Conservation (phyloP, 1,140 invertebrate species). For the Cheumatopsyche charites region DNA sequence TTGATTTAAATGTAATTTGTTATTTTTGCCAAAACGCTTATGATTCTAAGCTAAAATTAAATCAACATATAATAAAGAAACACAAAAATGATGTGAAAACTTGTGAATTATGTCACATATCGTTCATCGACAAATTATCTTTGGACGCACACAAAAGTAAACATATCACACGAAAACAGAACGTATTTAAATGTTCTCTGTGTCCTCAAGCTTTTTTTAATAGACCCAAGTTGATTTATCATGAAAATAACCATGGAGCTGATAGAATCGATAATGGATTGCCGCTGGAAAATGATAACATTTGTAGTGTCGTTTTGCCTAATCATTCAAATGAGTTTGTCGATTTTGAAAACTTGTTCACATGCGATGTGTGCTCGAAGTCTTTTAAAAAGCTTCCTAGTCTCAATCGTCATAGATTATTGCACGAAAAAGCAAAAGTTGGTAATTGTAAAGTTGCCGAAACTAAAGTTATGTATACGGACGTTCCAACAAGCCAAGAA, state of each 20-base stretch:
- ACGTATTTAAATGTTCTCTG: slow-evolving; percentile 25
- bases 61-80: slow-evolving; percentile 13
- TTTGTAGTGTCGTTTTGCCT: slow-evolving; percentile 21
- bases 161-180: slow-evolving; percentile 22
- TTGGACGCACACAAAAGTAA: slow-evolving; percentile 11
- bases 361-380: slow-evolving; percentile 26
- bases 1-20: background rate
- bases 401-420: slow-evolving; percentile 9
- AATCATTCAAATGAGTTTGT: slow-evolving; percentile 13
- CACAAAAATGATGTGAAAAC: slow-evolving; percentile 19
- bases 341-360: slow-evolving; percentile 22
- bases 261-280: slow-evolving; percentile 19
- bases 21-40: slow-evolving; percentile 16
- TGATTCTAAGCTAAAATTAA: background rate
- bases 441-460: background rate
- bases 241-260: slow-evolving; percentile 19
- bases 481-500: background rate
- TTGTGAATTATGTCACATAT: slow-evolving; percentile 16
- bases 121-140: background rate
- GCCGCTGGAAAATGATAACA: slow-evolving; percentile 4
- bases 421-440: slow-evolving; percentile 10
- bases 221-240: background rate
- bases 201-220: slow-evolving; percentile 33
- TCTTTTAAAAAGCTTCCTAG: slow-evolving; percentile 1
- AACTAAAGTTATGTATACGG: background rate